These are phyloP conservation scores for Ylistrum balloti DNA, from an alignment of 1,140 invertebrate species.

Conservation along the genomic window DNA sequence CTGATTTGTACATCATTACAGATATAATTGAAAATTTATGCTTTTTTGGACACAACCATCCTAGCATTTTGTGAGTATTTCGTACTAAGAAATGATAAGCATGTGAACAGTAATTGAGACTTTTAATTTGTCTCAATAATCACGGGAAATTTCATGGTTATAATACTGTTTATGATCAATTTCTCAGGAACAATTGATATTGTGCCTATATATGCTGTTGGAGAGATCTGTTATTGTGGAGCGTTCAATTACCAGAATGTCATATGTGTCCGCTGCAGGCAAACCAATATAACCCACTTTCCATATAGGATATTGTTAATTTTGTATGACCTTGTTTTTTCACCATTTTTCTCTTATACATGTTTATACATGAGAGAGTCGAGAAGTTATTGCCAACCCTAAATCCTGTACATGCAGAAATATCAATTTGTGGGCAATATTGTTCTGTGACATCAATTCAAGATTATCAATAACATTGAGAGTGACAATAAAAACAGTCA, in stretches of 20 bases:
- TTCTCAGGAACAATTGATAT: background rate
- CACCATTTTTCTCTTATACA: background rate
- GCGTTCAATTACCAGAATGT: background rate
- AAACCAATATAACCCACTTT: slow-evolving; percentile 1
- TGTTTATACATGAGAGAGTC: background rate
- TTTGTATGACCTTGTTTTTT: slow-evolving; percentile 4
- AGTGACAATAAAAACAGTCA: background rate
- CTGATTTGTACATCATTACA: background rate
- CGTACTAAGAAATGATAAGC: background rate
- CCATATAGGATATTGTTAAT: background rate
- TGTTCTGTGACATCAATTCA: background rate
- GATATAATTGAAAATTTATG: background rate
- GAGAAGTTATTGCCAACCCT: background rate
- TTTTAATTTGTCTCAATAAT: background rate
- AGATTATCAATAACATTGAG: background rate
- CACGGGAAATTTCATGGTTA: background rate
- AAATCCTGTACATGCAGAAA: background rate
- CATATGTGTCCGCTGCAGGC: background rate
- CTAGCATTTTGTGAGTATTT: slow-evolving; percentile 3
- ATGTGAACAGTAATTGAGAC: background rate
- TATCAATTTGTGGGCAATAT: background rate
- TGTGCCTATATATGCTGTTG: background rate
- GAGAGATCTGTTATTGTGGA: background rate
- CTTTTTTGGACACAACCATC: background rate
- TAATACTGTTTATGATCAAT: slow-evolving; percentile 14